Base-by-base conservation (phyloP, 2,888 invertebrate genomes). In the Steinernema carpocapsae region DNA sequence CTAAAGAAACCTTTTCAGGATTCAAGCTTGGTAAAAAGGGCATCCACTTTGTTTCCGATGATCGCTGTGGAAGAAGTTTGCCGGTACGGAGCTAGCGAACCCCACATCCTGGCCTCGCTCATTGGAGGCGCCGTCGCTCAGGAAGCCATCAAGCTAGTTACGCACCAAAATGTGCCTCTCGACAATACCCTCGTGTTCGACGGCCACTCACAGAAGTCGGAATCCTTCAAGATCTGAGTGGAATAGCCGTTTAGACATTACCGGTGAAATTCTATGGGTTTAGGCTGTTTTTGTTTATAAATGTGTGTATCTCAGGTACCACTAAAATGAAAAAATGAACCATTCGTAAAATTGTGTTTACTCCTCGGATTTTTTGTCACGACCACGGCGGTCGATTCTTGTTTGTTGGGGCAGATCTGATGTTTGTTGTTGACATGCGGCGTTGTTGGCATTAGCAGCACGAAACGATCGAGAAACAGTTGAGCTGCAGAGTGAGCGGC, bases 181-280 rank as follows among this genome's bases (percentile, higher is more conserved):
- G 92, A 96, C 89, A 97, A 97, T 89, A 94, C 94, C 0, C 94
- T 94, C 88, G 92, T 99, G 82, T 96, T 95, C 89, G 96, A 97
- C 90, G 96, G 82, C 6, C 80, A 82, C 76, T 76, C 79, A 6
- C 80, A 79, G 12, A 48, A 48, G 48, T 48, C 48, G 4, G 48
- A 48, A 48, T 48, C 48, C 4, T 48, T 48, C 48, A 48, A 48
- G 19, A 19, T 48, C 19, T 48, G 48, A 48, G n/a, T 17, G 4
- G 48, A 14, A 48, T 4, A 4, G 4, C 48, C 4, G 48, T 4
- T 3, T n/a, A 14, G 48, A 7, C 19, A n/a, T 7, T 48, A 14
- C 17, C 17, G 48, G 19, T 48, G 48, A 4, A 48, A 48, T 48
- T n/a, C 48, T 48, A 48, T 48, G 48, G 48, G 48, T 48, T 48